Percentiles rank a stretch among this genome's conserved stretches.
These are phyloP conservation scores for Struthidea cinerea DNA, from an alignment of 2,113 vertebrate genomes.

Conservation along the genomic window DNA sequence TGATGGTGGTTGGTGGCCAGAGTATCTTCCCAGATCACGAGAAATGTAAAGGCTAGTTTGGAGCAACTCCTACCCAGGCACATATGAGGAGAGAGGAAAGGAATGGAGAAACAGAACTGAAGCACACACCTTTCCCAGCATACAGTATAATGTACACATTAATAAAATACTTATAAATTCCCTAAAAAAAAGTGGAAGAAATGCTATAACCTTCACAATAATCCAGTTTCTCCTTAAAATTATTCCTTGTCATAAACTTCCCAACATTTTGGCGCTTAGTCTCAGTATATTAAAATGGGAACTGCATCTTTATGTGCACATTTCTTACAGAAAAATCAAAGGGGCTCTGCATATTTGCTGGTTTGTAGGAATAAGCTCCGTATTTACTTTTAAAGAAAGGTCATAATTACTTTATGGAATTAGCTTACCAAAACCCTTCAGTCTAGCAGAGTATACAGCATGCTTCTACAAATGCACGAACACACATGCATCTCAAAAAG, in stretches of 20 bases:
- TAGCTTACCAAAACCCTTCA: neutral
- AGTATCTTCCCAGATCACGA: neutral
- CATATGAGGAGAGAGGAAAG: neutral
- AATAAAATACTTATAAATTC: neutral
- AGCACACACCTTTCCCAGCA: neutral
- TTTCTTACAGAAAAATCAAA: neutral
- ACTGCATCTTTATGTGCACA: neutral
- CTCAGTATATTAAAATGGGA: neutral
- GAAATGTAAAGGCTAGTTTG: neutral
- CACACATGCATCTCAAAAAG: neutral
- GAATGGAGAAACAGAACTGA: neutral
- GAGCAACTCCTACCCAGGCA: neutral
- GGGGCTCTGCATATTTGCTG: neutral
- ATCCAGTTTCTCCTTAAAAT: neutral
- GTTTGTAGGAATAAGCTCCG: neutral
- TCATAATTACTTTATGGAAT: neutral
- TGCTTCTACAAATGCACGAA: neutral
- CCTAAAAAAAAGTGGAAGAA: neutral
- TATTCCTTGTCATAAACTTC: neutral
- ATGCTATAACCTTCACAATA: neutral
- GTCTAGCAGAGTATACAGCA: accelerated
- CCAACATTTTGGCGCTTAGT: neutral
- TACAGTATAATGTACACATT: accelerated
- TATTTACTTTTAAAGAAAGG: neutral
- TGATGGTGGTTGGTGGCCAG: neutral